phyloP scores from a whole-genome alignment of 2,113 vertebrate species.

The Eleginops maclovinus region DNA sequence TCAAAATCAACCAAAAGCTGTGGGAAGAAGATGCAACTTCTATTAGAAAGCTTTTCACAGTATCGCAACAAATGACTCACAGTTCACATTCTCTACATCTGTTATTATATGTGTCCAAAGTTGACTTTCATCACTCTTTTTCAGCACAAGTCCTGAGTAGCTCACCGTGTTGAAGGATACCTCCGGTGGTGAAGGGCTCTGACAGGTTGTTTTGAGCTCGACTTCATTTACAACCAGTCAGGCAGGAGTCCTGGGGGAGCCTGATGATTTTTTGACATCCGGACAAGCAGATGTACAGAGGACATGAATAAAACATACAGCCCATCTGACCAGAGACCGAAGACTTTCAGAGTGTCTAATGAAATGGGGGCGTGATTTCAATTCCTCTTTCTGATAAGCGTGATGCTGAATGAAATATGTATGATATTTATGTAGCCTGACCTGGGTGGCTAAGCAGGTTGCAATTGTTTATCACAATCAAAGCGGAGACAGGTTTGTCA shows the following conservation, averaged over 20 bases:
- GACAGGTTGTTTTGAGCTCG: conserved; percentile 78
- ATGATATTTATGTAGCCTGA: conserved; percentile 71
- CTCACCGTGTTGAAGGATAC: conserved; percentile 64
- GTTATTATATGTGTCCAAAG: conserved; percentile 14
- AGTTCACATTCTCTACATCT: conserved; percentile 20
- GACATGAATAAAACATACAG: conserved; percentile 84
- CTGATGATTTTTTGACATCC: conserved; percentile 76
- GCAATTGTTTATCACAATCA: conserved; percentile 73
- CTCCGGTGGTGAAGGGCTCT: conserved; percentile 51
- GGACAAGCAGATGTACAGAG: conserved; percentile 77
- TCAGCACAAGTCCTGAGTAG: conserved; percentile 31
- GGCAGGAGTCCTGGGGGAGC: conserved; percentile 65
- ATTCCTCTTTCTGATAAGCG: conserved; percentile 70
- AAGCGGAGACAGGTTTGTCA: conserved; percentile 71
- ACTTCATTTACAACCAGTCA: conserved; percentile 77
- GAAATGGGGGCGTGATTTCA: conserved; percentile 74
- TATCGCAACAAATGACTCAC: conserved; percentile 44
- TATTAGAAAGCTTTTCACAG: conserved; percentile 46
- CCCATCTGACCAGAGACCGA: conserved; percentile 68
- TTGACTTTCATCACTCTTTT: conserved; percentile 50
- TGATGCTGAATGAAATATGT: conserved; percentile 78
- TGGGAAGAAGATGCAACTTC: conserved; percentile 51
- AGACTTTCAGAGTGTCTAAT: conserved; percentile 69
- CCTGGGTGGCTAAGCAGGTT: conserved; percentile 63
- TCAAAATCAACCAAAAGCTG: conserved; percentile 75